Percentiles rank a stretch among this genome's conserved stretches.
These are phyloP conservation scores for Pterobdella sp. DNA, from an alignment of 2,888 invertebrate genomes.

Conservation along the genomic window DNA sequence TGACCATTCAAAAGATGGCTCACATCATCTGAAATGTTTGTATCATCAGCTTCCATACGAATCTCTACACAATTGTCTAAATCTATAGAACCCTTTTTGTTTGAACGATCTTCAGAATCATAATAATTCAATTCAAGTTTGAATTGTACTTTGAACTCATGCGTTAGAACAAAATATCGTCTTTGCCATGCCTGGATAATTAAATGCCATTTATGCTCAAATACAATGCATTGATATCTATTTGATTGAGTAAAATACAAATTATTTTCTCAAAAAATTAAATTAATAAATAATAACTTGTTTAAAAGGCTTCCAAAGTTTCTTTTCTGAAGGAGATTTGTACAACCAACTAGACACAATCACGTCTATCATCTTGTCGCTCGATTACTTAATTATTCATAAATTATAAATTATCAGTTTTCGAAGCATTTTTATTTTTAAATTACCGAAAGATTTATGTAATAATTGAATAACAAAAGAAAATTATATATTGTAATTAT, in stretches of 20 bases:
- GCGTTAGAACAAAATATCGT: not conserved
- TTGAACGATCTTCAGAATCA: not conserved
- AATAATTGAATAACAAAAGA: too few species aligned
- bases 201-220: not conserved
- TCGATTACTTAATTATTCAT: too few species aligned
- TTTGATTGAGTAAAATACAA: not conserved
- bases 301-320: constrained; percentile 11
- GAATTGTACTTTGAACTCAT: not conserved
- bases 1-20: not conserved
- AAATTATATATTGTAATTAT: too few species aligned
- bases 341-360: constrained; percentile 6
- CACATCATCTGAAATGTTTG: constrained; percentile 1
- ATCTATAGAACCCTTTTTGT: constrained; percentile 6
- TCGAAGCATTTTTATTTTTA: too few species aligned
- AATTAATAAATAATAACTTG: not conserved
- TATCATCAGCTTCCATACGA: constrained; percentile 8
- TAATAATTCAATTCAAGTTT: not conserved
- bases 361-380: not conserved
- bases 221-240: not conserved
- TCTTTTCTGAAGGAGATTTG: constrained; percentile 9
- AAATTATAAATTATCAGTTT: too few species aligned
- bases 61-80: not conserved
- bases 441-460: too few species aligned
- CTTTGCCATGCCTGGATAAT: constrained; percentile 3
- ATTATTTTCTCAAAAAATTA: not conserved